Evolutionary conservation across 1,140 invertebrate species (phyloP).

Genomic region (Zophobas morio): DNA sequence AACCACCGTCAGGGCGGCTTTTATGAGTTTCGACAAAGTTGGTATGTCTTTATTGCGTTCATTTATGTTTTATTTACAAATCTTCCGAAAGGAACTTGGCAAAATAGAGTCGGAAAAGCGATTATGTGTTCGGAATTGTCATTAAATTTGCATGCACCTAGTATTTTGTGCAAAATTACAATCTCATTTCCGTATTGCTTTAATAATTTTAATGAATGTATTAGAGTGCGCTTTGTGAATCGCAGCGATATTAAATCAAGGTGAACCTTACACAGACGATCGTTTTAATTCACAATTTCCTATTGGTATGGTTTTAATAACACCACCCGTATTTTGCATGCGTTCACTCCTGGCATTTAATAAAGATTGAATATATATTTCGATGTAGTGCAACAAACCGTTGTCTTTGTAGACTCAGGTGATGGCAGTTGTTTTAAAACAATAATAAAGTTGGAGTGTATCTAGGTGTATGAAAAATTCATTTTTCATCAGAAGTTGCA

Average conservation of each 20-base stretch:
- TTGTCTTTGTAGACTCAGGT: slow-evolving; percentile 2
- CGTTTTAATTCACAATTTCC: slow-evolving; percentile 31
- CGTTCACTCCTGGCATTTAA: slow-evolving; percentile 22
- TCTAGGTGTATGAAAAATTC: slow-evolving; percentile 2
- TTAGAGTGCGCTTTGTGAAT: slow-evolving; percentile 18
- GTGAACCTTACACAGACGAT: slow-evolving; percentile 19
- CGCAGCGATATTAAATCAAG: slow-evolving; percentile 35
- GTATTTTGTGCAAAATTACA: slow-evolving; percentile 31
- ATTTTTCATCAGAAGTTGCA: slow-evolving; percentile 6
- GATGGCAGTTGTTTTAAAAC: background rate
- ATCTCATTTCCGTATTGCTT: slow-evolving; percentile 40
- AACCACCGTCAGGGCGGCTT: background rate
- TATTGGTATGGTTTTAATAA: slow-evolving; percentile 31
- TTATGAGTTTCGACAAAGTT: background rate
- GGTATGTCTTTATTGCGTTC: slow-evolving; percentile 1
- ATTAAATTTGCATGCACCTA: slow-evolving; percentile 18
- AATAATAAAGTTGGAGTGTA: slow-evolving; percentile 15
- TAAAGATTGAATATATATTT: slow-evolving; percentile 36
- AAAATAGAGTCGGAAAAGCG: slow-evolving; percentile 29
- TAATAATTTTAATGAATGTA: slow-evolving; percentile 41
- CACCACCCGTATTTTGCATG: slow-evolving; percentile 7
- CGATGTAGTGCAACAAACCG: slow-evolving; percentile 7
- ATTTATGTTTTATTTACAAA: slow-evolving; percentile 18
- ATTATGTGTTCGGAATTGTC: slow-evolving; percentile 32
- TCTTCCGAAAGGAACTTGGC: slow-evolving; percentile 2